Conservation (phyloP, 2,888 invertebrate species). For the Caenorhabditis sp. region DNA sequence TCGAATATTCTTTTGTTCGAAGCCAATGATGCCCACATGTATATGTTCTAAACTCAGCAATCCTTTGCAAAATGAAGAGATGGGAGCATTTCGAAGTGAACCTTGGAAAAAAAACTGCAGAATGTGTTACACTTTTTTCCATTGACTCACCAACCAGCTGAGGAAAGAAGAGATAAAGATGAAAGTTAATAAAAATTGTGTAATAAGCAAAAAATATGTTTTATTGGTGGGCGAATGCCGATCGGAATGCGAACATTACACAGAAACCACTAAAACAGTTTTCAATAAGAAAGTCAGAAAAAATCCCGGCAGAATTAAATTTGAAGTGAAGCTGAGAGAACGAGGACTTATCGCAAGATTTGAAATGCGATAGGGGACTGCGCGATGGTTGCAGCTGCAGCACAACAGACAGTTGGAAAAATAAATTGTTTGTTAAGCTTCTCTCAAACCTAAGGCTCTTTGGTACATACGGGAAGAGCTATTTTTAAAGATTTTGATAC, state of each 20-base stretch:
- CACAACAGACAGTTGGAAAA: slow-evolving; percentile 27
- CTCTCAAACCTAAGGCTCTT: slow-evolving; percentile 14
- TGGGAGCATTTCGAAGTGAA: slow-evolving; percentile 13
- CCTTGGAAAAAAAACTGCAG: slow-evolving; percentile 42
- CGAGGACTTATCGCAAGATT: slow-evolving; percentile 36
- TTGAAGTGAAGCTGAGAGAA: slow-evolving; percentile 9
- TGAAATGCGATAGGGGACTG: slow-evolving; percentile 47
- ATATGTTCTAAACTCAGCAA: slow-evolving; percentile 8
- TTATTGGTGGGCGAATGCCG: neutral
- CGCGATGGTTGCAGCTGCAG: neutral
- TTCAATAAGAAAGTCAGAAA: neutral
- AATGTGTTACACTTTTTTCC: slow-evolving; percentile 41
- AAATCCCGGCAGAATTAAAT: neutral
- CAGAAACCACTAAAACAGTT: neutral
- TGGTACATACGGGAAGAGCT: slow-evolving; percentile 29
- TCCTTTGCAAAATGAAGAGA: neutral
- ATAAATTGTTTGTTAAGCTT: slow-evolving; percentile 52
- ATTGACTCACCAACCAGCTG: slow-evolving; percentile 26
- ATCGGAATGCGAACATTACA: neutral
- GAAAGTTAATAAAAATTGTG: slow-evolving; percentile 16
- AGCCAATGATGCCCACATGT: neutral
- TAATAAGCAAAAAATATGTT: slow-evolving; percentile 12
- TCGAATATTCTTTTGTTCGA: neutral
- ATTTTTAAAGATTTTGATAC: slow-evolving; percentile 27
- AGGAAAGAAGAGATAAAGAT: neutral